A percentile compares a stretch with the other conserved stretches of the same genome.
These are phyloP conservation scores for Elachura formosa DNA, from an alignment of 2,113 vertebrate species.

Conservation along the genomic window DNA sequence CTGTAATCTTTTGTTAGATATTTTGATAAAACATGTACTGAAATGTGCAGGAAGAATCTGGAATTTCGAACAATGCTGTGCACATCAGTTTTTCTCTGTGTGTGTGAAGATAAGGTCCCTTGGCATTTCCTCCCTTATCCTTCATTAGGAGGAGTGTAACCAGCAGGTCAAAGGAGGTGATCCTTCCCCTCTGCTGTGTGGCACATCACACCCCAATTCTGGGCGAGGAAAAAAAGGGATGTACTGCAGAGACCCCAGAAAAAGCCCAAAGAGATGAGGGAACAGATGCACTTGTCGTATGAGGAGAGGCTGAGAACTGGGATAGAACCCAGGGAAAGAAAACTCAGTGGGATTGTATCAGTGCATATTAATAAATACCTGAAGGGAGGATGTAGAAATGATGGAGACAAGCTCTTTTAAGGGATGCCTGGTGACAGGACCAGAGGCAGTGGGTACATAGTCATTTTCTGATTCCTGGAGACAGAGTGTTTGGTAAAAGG, in stretches of 20 bases:
- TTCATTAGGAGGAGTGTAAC: not conserved
- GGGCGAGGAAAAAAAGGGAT: not conserved
- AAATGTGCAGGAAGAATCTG: not conserved
- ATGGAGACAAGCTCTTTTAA: not conserved
- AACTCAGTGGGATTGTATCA: not conserved
- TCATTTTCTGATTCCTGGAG: not conserved
- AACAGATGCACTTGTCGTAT: not conserved
- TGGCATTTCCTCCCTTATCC: slow-evolving; percentile 6
- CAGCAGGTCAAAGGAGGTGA: not conserved
- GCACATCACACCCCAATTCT: too few relatives aligned
- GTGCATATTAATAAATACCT: not conserved
- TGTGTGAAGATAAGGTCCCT: not conserved
- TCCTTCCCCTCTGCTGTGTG: not conserved
- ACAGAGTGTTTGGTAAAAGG: not conserved
- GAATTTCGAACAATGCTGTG: not conserved
- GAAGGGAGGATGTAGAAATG: not conserved
- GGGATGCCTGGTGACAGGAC: not conserved
- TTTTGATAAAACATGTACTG: not conserved
- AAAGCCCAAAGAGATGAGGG: not conserved
- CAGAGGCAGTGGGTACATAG: not conserved
- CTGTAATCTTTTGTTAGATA: not conserved
- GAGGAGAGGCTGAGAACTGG: not conserved
- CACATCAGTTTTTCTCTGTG: not conserved
- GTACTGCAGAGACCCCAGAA: not conserved
- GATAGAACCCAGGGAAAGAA: not conserved